phyloP scores from a whole-genome alignment of 2,113 vertebrate genomes.

The Heterocephalus glaber region DNA sequence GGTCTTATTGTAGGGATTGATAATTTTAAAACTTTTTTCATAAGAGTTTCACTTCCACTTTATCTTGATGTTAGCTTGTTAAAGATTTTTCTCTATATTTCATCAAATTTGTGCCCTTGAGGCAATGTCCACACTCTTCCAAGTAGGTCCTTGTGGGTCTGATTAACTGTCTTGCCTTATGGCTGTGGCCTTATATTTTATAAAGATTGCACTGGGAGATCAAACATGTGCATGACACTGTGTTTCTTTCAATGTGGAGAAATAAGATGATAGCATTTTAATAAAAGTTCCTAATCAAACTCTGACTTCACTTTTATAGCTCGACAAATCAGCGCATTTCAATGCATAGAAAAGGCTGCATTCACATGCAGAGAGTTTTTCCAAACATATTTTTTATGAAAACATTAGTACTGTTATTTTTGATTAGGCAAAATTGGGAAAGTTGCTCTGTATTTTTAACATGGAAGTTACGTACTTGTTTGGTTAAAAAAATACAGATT shows the following conservation, averaged over 20 bases:
- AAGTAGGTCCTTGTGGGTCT: slow-evolving; percentile 7
- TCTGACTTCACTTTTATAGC: background rate
- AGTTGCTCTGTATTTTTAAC: background rate
- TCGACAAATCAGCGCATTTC: background rate
- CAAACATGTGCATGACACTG: background rate
- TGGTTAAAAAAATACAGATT: background rate
- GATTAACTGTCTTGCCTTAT: background rate
- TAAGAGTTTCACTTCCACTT: background rate
- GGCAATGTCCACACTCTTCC: background rate
- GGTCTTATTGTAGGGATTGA: background rate
- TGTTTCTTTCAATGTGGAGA: background rate
- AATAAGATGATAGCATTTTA: background rate
- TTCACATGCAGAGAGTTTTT: background rate
- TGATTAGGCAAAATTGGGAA: slow-evolving; percentile 14
- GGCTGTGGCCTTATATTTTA: background rate
- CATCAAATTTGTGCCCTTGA: slow-evolving; percentile 16
- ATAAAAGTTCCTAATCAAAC: background rate
- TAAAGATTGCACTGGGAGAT: background rate
- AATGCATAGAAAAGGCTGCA: background rate
- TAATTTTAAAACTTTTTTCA: background rate
- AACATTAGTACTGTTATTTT: slow-evolving; percentile 53
- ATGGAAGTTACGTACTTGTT: background rate
- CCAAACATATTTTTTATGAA: background rate
- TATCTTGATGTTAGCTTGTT: background rate
- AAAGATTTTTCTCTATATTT: background rate